These are phyloP conservation scores for Tachyglossus aculeatus DNA, from an alignment of 2,797 vertebrate species.

Conservation along the genomic window DNA sequence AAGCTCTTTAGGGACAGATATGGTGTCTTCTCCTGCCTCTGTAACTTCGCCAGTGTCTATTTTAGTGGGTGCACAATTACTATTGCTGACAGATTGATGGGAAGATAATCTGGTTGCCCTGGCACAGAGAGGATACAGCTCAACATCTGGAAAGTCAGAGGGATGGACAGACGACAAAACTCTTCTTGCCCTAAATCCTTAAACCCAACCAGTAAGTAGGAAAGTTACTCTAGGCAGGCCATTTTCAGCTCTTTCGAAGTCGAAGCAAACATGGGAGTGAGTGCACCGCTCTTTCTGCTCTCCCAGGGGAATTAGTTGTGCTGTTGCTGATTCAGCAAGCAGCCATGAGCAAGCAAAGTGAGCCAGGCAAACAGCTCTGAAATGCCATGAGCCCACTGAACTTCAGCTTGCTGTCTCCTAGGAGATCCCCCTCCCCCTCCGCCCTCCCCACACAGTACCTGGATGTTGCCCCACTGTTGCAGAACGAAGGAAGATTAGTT, in stretches of 20 bases:
- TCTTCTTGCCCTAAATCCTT: too few species aligned
- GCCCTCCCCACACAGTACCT: not conserved
- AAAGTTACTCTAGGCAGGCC: too few species aligned
- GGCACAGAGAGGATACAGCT: too few species aligned
- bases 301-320: not conserved
- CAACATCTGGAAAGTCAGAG: too few species aligned
- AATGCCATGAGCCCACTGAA: not conserved
- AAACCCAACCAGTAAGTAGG: too few species aligned
- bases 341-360: not conserved
- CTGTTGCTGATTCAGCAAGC: not conserved
- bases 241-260: accelerated
- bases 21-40: too few species aligned
- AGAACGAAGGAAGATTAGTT: not conserved
- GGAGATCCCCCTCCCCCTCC: not conserved
- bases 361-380: not conserved
- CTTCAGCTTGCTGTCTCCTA: not conserved
- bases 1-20: too few species aligned
- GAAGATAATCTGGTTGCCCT: too few species aligned
- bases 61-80: too few species aligned
- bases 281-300: not conserved
- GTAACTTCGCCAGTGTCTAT: too few species aligned
- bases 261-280: not conserved
- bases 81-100: too few species aligned
- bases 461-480: not conserved
- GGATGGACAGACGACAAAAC: too few species aligned